A percentile compares a stretch with the other conserved stretches of the same genome.
These are phyloP conservation scores for Clarias batrachus DNA, from an alignment of 2,113 vertebrate genomes.

Conservation along the genomic window DNA sequence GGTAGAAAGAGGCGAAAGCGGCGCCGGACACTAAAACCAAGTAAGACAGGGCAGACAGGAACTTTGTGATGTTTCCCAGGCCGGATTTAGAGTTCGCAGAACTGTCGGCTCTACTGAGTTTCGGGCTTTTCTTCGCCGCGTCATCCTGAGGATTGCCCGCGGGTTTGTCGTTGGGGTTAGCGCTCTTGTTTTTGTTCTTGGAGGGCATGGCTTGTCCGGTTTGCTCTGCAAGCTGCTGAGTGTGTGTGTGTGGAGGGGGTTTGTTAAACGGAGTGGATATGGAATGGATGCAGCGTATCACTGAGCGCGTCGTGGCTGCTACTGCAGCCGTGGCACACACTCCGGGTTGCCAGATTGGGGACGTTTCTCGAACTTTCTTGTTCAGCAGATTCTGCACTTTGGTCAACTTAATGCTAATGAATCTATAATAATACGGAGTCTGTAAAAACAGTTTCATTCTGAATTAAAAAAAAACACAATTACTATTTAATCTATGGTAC, in stretches of 20 bases:
- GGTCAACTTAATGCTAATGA: neutral
- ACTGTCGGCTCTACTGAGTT: constrained; percentile 54
- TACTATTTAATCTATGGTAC: neutral
- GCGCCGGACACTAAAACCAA: constrained; percentile 61
- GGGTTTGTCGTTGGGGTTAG: constrained; percentile 58
- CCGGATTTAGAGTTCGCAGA: constrained; percentile 44
- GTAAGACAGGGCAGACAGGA: constrained; percentile 60
- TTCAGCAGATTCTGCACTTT: neutral
- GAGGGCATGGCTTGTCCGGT: constrained; percentile 62
- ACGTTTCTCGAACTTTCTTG: too few relatives aligned
- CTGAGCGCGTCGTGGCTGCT: constrained; percentile 27
- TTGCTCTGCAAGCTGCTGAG: neutral
- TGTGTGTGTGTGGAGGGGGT: constrained; percentile 9
- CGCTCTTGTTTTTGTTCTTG: constrained; percentile 69
- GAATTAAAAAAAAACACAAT: too few relatives aligned
- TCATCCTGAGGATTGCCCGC: constrained; percentile 62
- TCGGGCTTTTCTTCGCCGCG: constrained; percentile 65
- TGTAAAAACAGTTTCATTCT: neutral
- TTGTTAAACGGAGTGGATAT: neutral
- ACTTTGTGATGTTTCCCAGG: constrained; percentile 53
- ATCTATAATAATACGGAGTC: neutral
- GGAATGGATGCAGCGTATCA: constrained; percentile 32
- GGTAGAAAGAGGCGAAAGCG: constrained; percentile 64
- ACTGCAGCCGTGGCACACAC: constrained; percentile 35
- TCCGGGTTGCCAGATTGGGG: constrained; percentile 17